A percentile compares a stretch with the other conserved stretches of the same genome.
phyloP scores from a whole-genome alignment of 2,797 vertebrate species.

The Rhinoraja longicauda region DNA sequence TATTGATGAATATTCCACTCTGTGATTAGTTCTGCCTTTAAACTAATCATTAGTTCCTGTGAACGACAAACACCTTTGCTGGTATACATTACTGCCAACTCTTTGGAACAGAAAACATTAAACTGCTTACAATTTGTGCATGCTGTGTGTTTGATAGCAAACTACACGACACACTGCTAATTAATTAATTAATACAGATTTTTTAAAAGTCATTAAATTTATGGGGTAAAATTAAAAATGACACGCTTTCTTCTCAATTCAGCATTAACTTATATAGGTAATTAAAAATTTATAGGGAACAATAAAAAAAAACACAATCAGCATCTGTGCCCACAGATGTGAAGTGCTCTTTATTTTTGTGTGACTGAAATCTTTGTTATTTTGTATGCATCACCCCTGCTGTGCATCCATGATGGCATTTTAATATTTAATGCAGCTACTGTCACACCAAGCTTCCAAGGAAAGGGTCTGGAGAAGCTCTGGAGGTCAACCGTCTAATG shows the following conservation, averaged over 20 bases:
- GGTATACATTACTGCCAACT: not conserved
- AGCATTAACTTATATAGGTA: not conserved
- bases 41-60: conserved; percentile 23
- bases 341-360: conserved; percentile 17
- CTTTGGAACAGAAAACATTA: not conserved
- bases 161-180: not conserved
- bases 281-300: conserved; percentile 25
- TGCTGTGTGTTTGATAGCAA: not conserved
- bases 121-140: not conserved
- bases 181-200: not conserved
- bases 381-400: conserved; percentile 25
- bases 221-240: conserved; percentile 30
- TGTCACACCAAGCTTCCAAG: not conserved
- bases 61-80: conserved; percentile 6
- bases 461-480: not conserved
- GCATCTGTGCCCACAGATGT: conserved; percentile 27
- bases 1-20: conserved; percentile 35
- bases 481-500: not conserved
- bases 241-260: not conserved
- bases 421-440: conserved; percentile 34
- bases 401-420: conserved; percentile 16
- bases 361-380: conserved; percentile 18
- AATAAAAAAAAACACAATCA: conserved; percentile 28
- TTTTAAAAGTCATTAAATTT: not conserved
- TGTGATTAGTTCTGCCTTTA: conserved; percentile 37